These are phyloP conservation scores for Augochlora pura DNA, from an alignment of 1,140 invertebrate species.

Conservation along the genomic window DNA sequence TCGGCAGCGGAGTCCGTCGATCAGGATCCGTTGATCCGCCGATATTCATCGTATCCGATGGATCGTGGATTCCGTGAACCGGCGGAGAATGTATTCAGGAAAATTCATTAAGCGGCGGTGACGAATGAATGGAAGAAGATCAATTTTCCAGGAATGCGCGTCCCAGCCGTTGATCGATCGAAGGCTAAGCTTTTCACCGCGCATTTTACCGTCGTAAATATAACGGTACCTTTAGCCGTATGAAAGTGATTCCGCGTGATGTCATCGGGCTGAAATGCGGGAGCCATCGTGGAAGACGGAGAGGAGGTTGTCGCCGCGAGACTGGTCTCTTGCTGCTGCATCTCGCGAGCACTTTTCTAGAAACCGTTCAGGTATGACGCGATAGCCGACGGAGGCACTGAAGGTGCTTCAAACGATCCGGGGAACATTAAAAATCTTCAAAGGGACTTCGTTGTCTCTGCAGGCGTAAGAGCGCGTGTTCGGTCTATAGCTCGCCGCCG, in stretches of 20 bases:
- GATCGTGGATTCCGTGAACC: no score
- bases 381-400: no score
- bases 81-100: no score
- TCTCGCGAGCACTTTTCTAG: no score
- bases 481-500: not conserved
- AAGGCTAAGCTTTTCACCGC: not conserved
- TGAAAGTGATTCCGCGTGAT: conserved; percentile 49
- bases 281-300: conserved; percentile 20
- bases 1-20: no score
- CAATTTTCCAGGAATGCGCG: not conserved
- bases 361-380: no score
- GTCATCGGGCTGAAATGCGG: conserved; percentile 58
- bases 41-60: no score
- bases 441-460: no score
- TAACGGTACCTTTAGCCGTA: conserved; percentile 27
- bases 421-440: no score
- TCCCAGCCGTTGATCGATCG: conserved; percentile 7
- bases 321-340: not conserved
- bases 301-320: conserved; percentile 2
- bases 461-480: not conserved
- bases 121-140: not conserved
- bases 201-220: conserved; percentile 24
- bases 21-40: no score
- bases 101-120: no score
- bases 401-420: no score